A percentile compares a stretch with the other conserved stretches of the same genome.
Conservation (phyloP, 2,113 vertebrate genomes). For the Heterochromis multidens region DNA sequence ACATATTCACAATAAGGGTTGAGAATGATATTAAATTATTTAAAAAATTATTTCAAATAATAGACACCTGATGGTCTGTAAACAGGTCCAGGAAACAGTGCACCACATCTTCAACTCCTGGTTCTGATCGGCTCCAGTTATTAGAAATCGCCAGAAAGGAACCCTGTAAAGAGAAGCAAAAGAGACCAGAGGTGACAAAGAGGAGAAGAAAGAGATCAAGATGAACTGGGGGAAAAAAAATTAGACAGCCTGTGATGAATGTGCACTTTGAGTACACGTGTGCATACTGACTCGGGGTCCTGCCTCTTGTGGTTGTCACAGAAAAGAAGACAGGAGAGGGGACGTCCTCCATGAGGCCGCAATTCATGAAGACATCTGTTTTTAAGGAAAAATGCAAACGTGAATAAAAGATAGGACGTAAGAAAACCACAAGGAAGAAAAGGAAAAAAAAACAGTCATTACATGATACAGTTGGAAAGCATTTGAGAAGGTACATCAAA, state of each 20-base stretch:
- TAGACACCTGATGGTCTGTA: slow-evolving; percentile 89
- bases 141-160: slow-evolving; percentile 96
- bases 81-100: slow-evolving; percentile 96
- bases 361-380: slow-evolving; percentile 93
- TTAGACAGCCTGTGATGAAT: neutral
- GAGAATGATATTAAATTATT: neutral
- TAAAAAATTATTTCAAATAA: neutral
- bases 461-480: neutral
- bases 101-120: slow-evolving; percentile 98
- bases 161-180: slow-evolving; percentile 73
- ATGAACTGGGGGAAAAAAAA: neutral
- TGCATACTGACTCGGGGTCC: slow-evolving; percentile 90
- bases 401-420: neutral
- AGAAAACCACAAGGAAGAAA: neutral
- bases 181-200: neutral
- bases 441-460: neutral
- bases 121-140: slow-evolving; percentile 96
- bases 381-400: neutral
- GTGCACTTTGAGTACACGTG: neutral
- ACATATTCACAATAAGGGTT: neutral
- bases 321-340: slow-evolving; percentile 94
- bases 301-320: slow-evolving; percentile 99
- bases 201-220: neutral
- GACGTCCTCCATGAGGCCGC: slow-evolving; percentile 89
- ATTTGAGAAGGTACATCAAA: neutral